Base-by-base conservation (phyloP, 2,888 invertebrate species). In the Deilephila porcellus region DNA sequence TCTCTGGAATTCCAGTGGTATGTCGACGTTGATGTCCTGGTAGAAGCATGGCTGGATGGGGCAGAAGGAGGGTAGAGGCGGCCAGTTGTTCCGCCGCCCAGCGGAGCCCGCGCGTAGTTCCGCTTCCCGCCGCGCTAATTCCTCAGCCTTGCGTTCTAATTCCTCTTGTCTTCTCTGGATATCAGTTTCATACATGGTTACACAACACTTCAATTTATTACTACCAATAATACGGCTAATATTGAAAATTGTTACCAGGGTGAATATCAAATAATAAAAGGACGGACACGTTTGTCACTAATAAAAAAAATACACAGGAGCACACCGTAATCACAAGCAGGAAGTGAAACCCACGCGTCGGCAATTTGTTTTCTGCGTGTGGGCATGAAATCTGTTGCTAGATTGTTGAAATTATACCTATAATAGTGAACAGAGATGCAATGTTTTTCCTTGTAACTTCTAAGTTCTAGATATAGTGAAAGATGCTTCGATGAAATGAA, bases 1-100 rank as follows among this genome's bases (percentile, higher is more conserved):
- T 91, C 97, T 97, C 92, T 99, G 99, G 94, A 99, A 99, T 91
- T 99, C 99, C 71, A 98, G 95, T 34, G 99, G 99, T 90, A 99
- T 99, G 89, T 99, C 99, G 70, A 99, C 98, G 90, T 98, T 98
- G 83, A 99, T 99, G 91, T 99, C 99, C 95, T 99, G 99, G 92
- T 99, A 99, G 95, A 99, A 99, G 91, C 99, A 99, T 0, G 99
- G 99, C 88, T 99, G 98, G 77, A 99, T 96, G 76, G 98, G 99
- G 84, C 98, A 98, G 86, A 97, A 97, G 73, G 97, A 97, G 0
- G 99, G 99, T 78, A 99, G 91, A 0, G 99, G 99, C 1, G 99
- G 99, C 99, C 99, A 99, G 94, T 99, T 99, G 91, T 99, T 99
- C 81, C 97, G 96, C 81, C 98, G 93, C 7, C 96, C 96, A 60